These are phyloP conservation scores for Gila orcuttii DNA, from an alignment of 2,113 vertebrate genomes.

Conservation along the genomic window DNA sequence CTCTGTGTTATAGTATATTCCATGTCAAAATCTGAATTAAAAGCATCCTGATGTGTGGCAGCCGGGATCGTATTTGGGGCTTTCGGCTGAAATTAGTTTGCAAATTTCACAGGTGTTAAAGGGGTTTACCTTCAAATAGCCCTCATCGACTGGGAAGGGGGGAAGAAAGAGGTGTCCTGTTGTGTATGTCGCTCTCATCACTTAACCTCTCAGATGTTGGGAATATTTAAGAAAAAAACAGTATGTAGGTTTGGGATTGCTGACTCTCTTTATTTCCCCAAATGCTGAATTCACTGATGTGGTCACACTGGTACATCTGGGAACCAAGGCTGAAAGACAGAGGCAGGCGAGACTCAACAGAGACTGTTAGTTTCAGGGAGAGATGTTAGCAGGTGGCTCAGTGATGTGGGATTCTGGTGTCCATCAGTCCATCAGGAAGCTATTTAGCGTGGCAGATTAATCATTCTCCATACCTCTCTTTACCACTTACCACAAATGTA, in stretches of 20 bases:
- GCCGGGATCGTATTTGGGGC: background rate
- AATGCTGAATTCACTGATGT: conserved; percentile 44
- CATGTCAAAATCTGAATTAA: conserved; percentile 21
- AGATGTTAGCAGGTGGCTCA: conserved; percentile 46
- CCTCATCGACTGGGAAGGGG: background rate
- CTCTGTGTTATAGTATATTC: conserved; percentile 20
- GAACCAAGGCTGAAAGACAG: conserved; percentile 11
- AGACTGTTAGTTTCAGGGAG: conserved; percentile 1
- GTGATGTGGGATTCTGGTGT: conserved; percentile 51
- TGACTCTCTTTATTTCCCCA: conserved; percentile 27
- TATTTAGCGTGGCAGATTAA: conserved; percentile 27
- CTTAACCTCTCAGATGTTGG: conserved; percentile 6
- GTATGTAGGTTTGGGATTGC: conserved; percentile 10
- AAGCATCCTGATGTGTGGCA: background rate
- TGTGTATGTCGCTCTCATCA: background rate
- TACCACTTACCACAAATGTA: conserved; percentile 31
- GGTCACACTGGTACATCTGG: conserved; percentile 39
- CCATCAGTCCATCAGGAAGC: conserved; percentile 39
- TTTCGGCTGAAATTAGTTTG: background rate
- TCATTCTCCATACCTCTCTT: conserved; percentile 40
- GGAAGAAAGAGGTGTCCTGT: background rate
- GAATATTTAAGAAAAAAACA: background rate
- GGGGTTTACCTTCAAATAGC: background rate
- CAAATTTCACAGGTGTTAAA: background rate
- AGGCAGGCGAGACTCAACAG: conserved; percentile 18